Percentiles rank a stretch among this genome's conserved stretches.
Conservation (phyloP, 2,797 vertebrate species). For the Botia almorhae region DNA sequence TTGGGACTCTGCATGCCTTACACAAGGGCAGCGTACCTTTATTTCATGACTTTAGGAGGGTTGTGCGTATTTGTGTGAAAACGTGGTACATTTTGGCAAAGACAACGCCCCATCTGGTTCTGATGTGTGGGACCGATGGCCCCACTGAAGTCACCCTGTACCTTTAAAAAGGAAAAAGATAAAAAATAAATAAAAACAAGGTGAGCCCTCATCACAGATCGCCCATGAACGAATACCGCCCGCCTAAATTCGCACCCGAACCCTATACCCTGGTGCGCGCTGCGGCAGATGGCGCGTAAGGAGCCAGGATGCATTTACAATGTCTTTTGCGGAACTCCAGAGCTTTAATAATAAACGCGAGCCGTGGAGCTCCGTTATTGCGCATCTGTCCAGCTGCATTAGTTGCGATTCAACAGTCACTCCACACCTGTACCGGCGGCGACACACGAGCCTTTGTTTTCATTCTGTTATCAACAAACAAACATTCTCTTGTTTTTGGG, state of each 20-base stretch:
- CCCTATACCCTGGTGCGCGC: slow-evolving; percentile 23
- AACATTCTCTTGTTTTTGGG: slow-evolving; percentile 58
- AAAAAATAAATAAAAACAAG: slow-evolving; percentile 9
- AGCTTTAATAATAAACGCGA: slow-evolving; percentile 46
- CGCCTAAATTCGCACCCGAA: slow-evolving; percentile 36
- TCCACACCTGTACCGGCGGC: slow-evolving; percentile 14
- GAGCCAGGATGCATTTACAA: slow-evolving; percentile 19
- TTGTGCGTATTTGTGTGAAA: slow-evolving; percentile 44
- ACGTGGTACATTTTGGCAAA: slow-evolving; percentile 46
- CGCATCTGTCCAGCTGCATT: slow-evolving; percentile 49
- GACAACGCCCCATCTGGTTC: slow-evolving; percentile 56
- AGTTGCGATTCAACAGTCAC: slow-evolving; percentile 1
- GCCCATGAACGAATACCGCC: slow-evolving; percentile 11
- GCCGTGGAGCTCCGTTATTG: slow-evolving; percentile 33
- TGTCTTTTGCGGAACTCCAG: slow-evolving; percentile 42
- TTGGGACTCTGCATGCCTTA: slow-evolving; percentile 50
- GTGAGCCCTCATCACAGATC: slow-evolving; percentile 28
- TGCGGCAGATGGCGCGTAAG: slow-evolving; percentile 47
- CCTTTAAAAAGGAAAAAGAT: slow-evolving; percentile 49
- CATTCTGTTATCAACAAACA: slow-evolving; percentile 53
- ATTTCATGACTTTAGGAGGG: slow-evolving; percentile 49
- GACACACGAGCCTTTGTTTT: slow-evolving; percentile 54
- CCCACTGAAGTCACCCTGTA: slow-evolving; percentile 52
- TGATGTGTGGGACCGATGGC: slow-evolving; percentile 36
- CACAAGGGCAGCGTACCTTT: slow-evolving; percentile 40